Evolutionary conservation across 2,888 invertebrate genomes (phyloP).

Genomic region (Carterocephalus palaemon): DNA sequence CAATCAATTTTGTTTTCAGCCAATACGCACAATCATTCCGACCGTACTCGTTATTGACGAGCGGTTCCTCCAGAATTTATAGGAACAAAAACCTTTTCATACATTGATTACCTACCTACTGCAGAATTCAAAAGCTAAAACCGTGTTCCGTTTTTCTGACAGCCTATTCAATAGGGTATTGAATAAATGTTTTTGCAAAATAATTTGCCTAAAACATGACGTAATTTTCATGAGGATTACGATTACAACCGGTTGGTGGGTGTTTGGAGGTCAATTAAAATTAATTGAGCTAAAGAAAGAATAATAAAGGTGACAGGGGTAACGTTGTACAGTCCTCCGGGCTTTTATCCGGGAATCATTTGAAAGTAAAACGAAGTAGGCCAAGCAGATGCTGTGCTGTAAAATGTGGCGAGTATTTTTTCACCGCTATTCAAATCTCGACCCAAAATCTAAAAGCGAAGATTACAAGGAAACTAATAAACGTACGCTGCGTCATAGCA

Average conservation of each 20-base stretch:
- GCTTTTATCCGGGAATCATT: slow-evolving; percentile 15
- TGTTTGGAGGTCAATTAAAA: slow-evolving; percentile 17
- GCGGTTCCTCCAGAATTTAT: slow-evolving; percentile 14
- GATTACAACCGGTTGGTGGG: slow-evolving; percentile 5
- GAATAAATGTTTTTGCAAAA: slow-evolving; percentile 4
- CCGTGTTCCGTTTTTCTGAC: not conserved
- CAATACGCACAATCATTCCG: slow-evolving; percentile 18
- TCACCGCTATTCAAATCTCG: no score
- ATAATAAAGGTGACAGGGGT: slow-evolving; percentile 22
- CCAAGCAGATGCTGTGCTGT: slow-evolving; percentile 4
- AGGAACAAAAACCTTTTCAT: slow-evolving; percentile 22
- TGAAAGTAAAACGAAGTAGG: slow-evolving; percentile 21
- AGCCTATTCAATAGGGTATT: not conserved
- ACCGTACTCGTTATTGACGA: slow-evolving; percentile 15
- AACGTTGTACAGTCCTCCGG: slow-evolving; percentile 14
- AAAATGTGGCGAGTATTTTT: slow-evolving; percentile 7
- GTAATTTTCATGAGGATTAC: not conserved
- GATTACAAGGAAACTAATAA: no score
- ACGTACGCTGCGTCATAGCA: no score
- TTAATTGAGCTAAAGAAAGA: slow-evolving; percentile 21
- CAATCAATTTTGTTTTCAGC: slow-evolving; percentile 24
- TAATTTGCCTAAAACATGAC: not conserved
- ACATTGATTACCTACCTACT: slow-evolving; percentile 20
- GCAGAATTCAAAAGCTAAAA: slow-evolving; percentile 9
- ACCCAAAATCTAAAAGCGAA: slow-evolving; percentile 9